phyloP scores from a whole-genome alignment of 2,113 vertebrate genomes.

The Pycnonotus jocosus region DNA sequence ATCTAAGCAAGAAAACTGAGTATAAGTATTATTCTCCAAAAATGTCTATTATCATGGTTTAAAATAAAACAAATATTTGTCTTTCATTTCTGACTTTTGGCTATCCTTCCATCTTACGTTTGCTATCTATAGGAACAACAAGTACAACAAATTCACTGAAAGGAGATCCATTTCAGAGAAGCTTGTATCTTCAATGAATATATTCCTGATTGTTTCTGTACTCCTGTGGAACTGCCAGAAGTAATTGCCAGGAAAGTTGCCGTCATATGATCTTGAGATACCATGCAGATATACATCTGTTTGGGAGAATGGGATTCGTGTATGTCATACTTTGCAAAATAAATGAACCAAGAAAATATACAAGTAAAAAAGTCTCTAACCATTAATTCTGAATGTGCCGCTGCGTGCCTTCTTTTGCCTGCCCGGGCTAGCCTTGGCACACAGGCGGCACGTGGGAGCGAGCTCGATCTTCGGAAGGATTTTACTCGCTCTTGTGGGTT shows the following conservation, averaged over 20 bases:
- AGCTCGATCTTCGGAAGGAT: too few species aligned
- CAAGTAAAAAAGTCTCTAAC: not conserved
- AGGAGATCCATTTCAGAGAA: not conserved
- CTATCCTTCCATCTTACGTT: not conserved
- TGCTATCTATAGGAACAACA: not conserved
- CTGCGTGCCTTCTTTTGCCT: too few species aligned
- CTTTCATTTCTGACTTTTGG: not conserved
- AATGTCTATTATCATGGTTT: not conserved
- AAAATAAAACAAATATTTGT: not conserved
- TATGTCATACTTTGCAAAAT: not conserved
- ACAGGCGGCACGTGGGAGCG: too few species aligned
- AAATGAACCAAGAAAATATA: not conserved
- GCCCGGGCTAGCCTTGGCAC: too few species aligned
- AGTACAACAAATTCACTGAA: not conserved
- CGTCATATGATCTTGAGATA: not conserved
- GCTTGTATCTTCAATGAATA: not conserved
- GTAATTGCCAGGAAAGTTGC: not conserved
- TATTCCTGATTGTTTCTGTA: not conserved
- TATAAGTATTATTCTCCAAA: not conserved
- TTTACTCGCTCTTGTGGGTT: too few species aligned
- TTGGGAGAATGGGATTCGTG: not conserved
- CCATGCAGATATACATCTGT: not conserved
- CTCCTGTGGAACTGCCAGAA: not conserved
- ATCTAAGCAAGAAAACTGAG: not conserved
- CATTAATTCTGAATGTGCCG: not conserved